These are phyloP conservation scores for Acinonyx jubatus DNA, from an alignment of 2,113 vertebrate species.

Conservation along the genomic window DNA sequence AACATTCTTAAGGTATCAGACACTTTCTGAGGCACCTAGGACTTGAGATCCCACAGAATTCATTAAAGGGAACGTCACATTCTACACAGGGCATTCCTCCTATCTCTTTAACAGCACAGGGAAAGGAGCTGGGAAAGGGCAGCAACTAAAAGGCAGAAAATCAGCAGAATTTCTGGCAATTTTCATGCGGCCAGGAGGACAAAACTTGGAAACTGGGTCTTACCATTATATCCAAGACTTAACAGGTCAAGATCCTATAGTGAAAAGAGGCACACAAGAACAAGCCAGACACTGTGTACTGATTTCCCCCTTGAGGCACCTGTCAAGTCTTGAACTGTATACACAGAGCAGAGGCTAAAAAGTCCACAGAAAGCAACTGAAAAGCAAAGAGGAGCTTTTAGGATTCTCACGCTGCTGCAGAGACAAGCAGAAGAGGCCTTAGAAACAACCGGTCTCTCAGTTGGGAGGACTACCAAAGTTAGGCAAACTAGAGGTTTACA, in stretches of 20 bases:
- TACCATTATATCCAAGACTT: background rate
- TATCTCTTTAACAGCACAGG: slow-evolving; percentile 20
- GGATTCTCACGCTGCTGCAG: background rate
- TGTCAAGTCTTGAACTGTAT: slow-evolving; percentile 7
- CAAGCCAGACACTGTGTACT: background rate
- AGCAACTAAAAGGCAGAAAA: background rate
- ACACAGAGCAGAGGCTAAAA: background rate
- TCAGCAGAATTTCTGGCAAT: background rate
- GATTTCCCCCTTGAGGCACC: slow-evolving; percentile 8
- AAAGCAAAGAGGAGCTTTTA: background rate
- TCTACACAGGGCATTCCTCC: background rate
- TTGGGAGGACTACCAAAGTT: background rate
- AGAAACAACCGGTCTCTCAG: background rate
- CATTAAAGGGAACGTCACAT: background rate
- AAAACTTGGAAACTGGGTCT: background rate
- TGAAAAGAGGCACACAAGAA: background rate
- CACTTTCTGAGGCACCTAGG: background rate
- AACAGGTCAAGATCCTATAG: background rate
- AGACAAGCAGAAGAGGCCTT: background rate
- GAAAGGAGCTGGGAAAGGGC: background rate
- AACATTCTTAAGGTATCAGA: background rate
- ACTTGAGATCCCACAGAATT: background rate
- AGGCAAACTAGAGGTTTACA: background rate
- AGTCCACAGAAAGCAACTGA: background rate
- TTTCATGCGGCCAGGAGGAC: background rate